Percentiles rank a stretch among this genome's conserved stretches.
Conservation (phyloP, 2,113 vertebrate species). For the Nannospalax galili region DNA sequence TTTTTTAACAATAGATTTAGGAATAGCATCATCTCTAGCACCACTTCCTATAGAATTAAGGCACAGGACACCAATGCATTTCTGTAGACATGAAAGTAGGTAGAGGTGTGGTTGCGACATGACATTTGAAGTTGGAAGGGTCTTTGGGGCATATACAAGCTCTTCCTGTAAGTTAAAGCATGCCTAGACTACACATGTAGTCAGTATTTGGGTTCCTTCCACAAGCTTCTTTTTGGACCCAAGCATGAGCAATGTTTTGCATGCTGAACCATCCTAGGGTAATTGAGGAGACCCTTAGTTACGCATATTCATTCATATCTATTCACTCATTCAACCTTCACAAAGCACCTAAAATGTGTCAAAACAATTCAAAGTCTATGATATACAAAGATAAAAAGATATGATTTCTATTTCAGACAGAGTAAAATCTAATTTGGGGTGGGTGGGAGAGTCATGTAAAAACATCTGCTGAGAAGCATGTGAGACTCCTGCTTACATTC, state of each 20-base stretch:
- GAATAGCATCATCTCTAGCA: not conserved
- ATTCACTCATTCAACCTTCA: not conserved
- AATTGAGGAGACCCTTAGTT: not conserved
- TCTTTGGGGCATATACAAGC: not conserved
- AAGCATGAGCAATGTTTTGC: not conserved
- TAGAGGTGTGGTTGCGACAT: not conserved
- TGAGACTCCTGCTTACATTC: not conserved
- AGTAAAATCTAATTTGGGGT: not conserved
- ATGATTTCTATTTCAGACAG: slow-evolving; percentile 4
- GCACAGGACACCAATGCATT: not conserved
- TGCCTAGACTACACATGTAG: not conserved
- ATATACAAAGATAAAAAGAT: slow-evolving; percentile 4
- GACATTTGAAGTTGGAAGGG: not conserved
- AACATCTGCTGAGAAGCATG: not conserved
- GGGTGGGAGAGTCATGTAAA: not conserved
- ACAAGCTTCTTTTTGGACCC: not conserved
- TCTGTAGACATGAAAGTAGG: not conserved
- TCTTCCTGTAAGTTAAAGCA: not conserved
- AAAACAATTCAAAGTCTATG: slow-evolving; percentile 15
- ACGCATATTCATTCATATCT: not conserved
- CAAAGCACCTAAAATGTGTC: not conserved
- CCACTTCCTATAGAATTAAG: not conserved
- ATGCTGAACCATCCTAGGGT: not conserved
- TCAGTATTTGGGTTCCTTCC: slow-evolving; percentile 13
- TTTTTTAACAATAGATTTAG: not conserved